A percentile compares a stretch with the other conserved stretches of the same genome.
Conservation (phyloP, 2,888 invertebrate genomes). For the Unio delphinus region DNA sequence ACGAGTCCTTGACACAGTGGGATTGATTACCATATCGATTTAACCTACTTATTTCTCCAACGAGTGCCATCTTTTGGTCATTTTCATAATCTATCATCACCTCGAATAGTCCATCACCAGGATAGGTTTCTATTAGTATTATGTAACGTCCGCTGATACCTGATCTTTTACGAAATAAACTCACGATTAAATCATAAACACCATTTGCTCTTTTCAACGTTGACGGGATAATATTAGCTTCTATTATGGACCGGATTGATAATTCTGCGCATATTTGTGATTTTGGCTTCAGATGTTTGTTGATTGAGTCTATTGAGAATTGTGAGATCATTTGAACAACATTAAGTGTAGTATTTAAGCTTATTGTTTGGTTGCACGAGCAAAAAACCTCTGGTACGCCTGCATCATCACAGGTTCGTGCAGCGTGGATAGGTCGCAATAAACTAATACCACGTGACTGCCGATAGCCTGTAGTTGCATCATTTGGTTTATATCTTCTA, state of each 20-base stretch:
- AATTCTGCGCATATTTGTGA: too few relatives aligned
- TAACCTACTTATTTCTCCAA: constrained; percentile 76
- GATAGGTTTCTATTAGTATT: constrained; percentile 78
- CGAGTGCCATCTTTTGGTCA: constrained; percentile 71
- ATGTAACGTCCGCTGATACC: constrained; percentile 71
- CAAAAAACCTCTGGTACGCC: constrained; percentile 89
- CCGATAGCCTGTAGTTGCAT: neutral
- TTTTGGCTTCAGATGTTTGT: constrained; percentile 75
- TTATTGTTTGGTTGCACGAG: constrained; percentile 82
- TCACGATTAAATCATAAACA: too few relatives aligned
- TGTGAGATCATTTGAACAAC: constrained; percentile 76
- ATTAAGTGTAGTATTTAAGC: constrained; percentile 75
- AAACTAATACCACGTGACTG: constrained; percentile 75
- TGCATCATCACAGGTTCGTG: constrained; percentile 84
- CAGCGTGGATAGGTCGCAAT: constrained; percentile 81
- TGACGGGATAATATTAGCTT: too few relatives aligned
- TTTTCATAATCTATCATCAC: constrained; percentile 79
- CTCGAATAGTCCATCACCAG: constrained; percentile 84
- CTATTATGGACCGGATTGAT: too few relatives aligned
- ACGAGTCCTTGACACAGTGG: constrained; percentile 57
- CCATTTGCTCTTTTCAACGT: too few relatives aligned
- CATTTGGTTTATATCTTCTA: constrained; percentile 9
- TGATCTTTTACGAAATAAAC: neutral
- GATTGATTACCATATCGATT: constrained; percentile 71
- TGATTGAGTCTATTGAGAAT: constrained; percentile 79